phyloP scores from a whole-genome alignment of 2,888 invertebrate genomes.

The Troglohyphantes excavatus region DNA sequence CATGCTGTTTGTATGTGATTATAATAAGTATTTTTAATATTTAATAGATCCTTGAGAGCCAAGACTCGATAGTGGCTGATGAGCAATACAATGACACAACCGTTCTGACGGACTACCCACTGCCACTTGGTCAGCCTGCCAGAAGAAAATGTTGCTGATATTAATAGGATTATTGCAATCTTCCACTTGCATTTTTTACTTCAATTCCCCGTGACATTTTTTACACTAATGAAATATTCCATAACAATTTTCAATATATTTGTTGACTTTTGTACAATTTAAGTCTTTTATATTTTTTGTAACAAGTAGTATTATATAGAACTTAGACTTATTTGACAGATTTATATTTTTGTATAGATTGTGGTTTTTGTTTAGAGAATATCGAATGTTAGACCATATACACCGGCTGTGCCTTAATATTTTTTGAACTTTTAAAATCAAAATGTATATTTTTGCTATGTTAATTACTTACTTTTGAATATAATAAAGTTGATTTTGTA shows the following conservation, averaged over 20 bases:
- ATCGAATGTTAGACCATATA: background rate
- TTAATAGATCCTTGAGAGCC: constrained; percentile 70
- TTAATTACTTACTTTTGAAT: constrained; percentile 16
- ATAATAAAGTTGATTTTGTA: constrained; percentile 27
- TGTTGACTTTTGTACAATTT: constrained; percentile 10
- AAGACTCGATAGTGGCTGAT: constrained; percentile 72
- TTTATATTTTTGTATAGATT: background rate
- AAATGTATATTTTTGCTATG: constrained; percentile 7
- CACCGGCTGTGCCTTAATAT: background rate
- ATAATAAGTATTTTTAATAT: background rate
- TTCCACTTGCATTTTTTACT: background rate
- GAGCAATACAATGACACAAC: constrained; percentile 57
- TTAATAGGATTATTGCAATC: background rate
- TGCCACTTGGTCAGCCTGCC: constrained; percentile 59
- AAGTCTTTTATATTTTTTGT: background rate
- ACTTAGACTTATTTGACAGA: background rate
- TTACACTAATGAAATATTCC: background rate
- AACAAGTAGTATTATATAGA: background rate
- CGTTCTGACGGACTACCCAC: constrained; percentile 42
- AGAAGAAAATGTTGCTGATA: constrained; percentile 62
- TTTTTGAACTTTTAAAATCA: constrained; percentile 28
- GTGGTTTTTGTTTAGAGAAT: background rate
- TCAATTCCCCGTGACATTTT: background rate
- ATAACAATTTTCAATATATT: constrained; percentile 13
- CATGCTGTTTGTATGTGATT: too few relatives aligned